Conservation (phyloP, 1,140 invertebrate species). For the Platyura marginata region DNA sequence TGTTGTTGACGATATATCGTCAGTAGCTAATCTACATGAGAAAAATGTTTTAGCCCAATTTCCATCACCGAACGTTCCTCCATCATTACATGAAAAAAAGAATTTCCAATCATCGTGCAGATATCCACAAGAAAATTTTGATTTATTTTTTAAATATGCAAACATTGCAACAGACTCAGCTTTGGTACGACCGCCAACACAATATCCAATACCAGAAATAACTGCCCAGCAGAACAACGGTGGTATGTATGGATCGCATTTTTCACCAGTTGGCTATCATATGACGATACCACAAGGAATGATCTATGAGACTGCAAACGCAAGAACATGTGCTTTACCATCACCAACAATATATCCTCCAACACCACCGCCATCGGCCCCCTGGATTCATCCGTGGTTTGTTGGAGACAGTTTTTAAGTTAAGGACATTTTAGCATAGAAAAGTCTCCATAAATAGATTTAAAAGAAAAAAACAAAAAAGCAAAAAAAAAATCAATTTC, state of each 20-base stretch:
- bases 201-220: background rate
- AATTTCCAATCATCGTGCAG: background rate
- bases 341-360: conserved; percentile 24
- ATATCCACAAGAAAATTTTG: background rate
- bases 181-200: background rate
- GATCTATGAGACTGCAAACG: background rate
- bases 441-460: too few relatives aligned
- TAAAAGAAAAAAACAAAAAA: too few relatives aligned
- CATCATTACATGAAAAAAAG: background rate
- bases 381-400: conserved; percentile 25
- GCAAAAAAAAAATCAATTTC: too few relatives aligned
- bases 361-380: conserved; percentile 22
- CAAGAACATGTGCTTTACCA: conserved; percentile 12
- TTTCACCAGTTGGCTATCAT: background rate
- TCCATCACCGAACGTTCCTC: background rate
- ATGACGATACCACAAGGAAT: background rate
- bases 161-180: background rate
- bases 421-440: too few relatives aligned
- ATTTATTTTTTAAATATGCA: background rate
- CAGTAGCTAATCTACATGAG: background rate
- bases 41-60: background rate
- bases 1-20: background rate
- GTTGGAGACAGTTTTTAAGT: conserved; percentile 11
- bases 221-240: background rate
- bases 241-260: background rate